A percentile compares a stretch with the other conserved stretches of the same genome.
Evolutionary conservation across 2,113 vertebrate genomes (phyloP).

Genomic region (Ammodytes dubius): DNA sequence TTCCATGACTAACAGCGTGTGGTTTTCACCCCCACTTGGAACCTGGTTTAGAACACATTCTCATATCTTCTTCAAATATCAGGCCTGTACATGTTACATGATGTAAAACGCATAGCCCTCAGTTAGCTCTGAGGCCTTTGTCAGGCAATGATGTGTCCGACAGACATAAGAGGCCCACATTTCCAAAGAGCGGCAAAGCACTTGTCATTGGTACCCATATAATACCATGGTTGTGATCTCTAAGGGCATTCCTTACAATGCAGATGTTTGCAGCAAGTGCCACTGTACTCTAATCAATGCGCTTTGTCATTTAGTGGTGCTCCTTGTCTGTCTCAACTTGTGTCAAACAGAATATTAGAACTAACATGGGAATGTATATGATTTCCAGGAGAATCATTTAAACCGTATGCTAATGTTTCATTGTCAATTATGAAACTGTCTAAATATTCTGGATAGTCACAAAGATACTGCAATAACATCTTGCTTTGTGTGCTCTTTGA

Average conservation of each 20-base stretch:
- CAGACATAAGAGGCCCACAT: slow-evolving; percentile 14
- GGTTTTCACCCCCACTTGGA: slow-evolving; percentile 37
- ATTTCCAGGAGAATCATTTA: slow-evolving; percentile 15
- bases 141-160: slow-evolving; percentile 28
- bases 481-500: slow-evolving; percentile 9
- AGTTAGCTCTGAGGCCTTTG: slow-evolving; percentile 32
- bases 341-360: background rate
- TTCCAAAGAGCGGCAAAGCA: slow-evolving; percentile 22
- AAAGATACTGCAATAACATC: slow-evolving; percentile 29
- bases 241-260: background rate
- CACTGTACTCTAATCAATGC: background rate
- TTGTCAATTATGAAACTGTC: slow-evolving; percentile 11
- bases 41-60: slow-evolving; percentile 15
- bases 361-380: background rate
- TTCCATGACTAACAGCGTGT: slow-evolving; percentile 39
- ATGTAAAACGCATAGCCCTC: slow-evolving; percentile 27
- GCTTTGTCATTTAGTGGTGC: background rate
- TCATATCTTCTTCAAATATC: slow-evolving; percentile 36
- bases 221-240: slow-evolving; percentile 2
- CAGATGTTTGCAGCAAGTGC: background rate
- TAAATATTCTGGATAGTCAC: slow-evolving; percentile 13
- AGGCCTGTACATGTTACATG: slow-evolving; percentile 56
- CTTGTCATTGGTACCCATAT: background rate
- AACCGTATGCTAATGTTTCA: slow-evolving; percentile 8
- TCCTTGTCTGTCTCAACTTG: slow-evolving; percentile 4